Conservation (phyloP, 2,888 invertebrate species). For the Drosophila emarginata region DNA sequence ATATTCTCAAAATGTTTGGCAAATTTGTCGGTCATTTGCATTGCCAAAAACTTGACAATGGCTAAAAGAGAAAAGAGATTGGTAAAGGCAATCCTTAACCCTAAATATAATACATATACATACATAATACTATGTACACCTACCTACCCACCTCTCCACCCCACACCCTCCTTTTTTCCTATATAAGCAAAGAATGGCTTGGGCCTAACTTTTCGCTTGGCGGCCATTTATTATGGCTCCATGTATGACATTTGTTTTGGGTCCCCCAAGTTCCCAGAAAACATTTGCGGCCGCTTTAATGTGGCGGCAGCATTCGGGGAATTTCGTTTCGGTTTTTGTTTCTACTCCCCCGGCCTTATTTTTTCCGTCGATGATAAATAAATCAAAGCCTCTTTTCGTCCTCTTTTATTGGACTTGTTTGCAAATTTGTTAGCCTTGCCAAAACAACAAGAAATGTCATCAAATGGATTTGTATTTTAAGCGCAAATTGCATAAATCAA, state of each 20-base stretch:
- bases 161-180: too few relatives aligned
- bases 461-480: conserved; percentile 73
- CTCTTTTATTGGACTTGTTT: conserved; percentile 71
- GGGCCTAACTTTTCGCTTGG: conserved; percentile 32
- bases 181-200: background rate
- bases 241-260: conserved; percentile 52
- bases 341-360: conserved; percentile 9
- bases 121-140: background rate
- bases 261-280: conserved; percentile 11
- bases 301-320: conserved; percentile 52
- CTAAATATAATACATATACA: too few relatives aligned
- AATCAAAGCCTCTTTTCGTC: conserved; percentile 66
- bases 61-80: conserved; percentile 1
- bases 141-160: background rate
- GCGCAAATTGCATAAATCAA: conserved; percentile 72
- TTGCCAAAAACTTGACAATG: conserved; percentile 53
- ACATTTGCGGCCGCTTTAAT: conserved; percentile 60
- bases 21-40: conserved; percentile 69
- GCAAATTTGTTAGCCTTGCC: conserved; percentile 61
- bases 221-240: conserved; percentile 56
- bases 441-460: conserved; percentile 57
- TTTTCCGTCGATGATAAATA: conserved; percentile 52
- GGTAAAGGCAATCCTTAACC: background rate
- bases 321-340: conserved; percentile 21
- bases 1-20: conserved; percentile 21